phyloP scores from a whole-genome alignment of 2,113 vertebrate species.

The Desmodus rotundus region DNA sequence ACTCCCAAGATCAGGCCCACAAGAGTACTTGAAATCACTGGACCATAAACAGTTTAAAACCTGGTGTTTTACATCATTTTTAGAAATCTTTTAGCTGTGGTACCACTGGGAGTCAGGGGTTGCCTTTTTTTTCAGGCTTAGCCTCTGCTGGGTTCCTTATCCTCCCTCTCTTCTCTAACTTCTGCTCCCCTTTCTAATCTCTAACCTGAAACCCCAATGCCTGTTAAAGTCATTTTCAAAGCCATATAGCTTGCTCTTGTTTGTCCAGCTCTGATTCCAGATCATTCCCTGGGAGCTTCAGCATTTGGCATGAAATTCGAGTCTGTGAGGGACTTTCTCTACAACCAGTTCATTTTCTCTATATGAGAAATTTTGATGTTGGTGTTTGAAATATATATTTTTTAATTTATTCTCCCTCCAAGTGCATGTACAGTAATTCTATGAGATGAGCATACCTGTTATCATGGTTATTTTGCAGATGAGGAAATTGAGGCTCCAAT shows the following conservation, averaged over 20 bases:
- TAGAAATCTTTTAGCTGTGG: neutral
- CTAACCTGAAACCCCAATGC: neutral
- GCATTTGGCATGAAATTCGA: neutral
- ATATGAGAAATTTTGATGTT: neutral
- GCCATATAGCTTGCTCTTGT: neutral
- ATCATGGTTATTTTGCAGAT: neutral
- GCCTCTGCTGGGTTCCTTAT: neutral
- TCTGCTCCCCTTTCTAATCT: neutral
- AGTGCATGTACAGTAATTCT: neutral
- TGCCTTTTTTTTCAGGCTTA: neutral
- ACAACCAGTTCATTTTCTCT: neutral
- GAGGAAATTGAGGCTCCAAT: neutral
- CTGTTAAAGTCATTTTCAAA: slow-evolving; percentile 19
- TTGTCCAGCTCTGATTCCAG: neutral
- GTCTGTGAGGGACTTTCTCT: neutral
- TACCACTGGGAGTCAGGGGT: neutral
- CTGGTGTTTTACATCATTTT: neutral
- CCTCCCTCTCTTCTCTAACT: neutral
- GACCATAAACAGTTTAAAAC: neutral
- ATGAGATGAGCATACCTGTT: neutral
- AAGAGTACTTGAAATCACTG: neutral
- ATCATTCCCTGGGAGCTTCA: neutral
- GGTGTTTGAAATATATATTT: neutral
- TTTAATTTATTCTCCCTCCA: neutral
- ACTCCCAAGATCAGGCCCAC: neutral